Conservation (phyloP, 2,113 vertebrate genomes). For the Tauraco erythrolophus region DNA sequence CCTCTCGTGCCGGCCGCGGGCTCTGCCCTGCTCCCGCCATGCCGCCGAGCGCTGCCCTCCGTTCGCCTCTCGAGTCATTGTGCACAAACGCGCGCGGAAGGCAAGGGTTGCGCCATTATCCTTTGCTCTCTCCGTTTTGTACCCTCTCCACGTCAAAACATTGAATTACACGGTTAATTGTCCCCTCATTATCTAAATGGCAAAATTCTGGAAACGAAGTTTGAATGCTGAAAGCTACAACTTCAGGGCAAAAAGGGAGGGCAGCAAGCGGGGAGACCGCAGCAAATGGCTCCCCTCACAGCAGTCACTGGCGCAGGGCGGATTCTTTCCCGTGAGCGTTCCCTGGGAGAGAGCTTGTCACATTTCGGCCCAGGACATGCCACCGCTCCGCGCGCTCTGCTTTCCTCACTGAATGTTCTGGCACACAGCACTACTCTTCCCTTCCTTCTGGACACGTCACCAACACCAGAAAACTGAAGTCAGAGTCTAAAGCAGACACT, state of each 20-base stretch:
- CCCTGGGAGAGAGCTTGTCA: rapidly evolving
- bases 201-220: not conserved
- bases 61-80: rapidly evolving
- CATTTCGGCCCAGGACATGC: not conserved
- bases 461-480: not conserved
- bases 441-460: rapidly evolving
- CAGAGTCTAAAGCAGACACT: not conserved
- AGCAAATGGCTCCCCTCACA: not conserved
- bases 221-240: not conserved
- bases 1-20: no score
- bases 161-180: rapidly evolving
- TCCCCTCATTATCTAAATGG: not conserved
- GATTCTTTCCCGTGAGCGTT: not conserved
- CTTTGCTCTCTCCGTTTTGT: rapidly evolving
- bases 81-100: rapidly evolving
- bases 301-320: rapidly evolving
- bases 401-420: no score
- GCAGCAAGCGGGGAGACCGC: not conserved
- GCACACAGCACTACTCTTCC: not conserved
- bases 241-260: no score
- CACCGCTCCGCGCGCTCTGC: rapidly evolving
- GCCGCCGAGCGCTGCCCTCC: rapidly evolving
- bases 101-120: rapidly evolving
- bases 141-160: not conserved
- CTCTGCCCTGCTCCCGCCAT: not conserved